A percentile compares a stretch with the other conserved stretches of the same genome.
These are phyloP conservation scores for Dendrocincla tyrannina DNA, from an alignment of 2,797 vertebrate species.

Conservation along the genomic window DNA sequence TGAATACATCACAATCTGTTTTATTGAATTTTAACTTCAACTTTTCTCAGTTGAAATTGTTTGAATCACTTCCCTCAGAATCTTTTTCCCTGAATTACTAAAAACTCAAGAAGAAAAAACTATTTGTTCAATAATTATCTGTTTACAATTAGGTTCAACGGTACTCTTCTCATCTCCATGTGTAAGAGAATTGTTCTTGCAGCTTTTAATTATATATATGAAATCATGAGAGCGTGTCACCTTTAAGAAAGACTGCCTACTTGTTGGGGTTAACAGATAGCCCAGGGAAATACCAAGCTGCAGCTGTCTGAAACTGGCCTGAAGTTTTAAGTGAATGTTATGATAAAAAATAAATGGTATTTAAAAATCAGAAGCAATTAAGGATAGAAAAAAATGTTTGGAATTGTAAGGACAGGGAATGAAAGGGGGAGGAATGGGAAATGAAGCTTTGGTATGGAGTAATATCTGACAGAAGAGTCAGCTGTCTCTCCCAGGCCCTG, in stretches of 20 bases:
- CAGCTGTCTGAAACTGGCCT: not conserved
- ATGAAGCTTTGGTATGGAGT: not conserved
- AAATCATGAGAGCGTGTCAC: not conserved
- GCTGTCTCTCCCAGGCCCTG: not conserved
- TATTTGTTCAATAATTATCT: not conserved
- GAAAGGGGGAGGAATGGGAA: not conserved
- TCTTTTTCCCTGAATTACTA: not conserved
- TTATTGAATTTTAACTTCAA: not conserved
- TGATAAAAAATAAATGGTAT: not conserved
- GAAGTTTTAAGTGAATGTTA: not conserved
- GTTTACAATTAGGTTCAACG: not conserved
- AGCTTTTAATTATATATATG: not conserved
- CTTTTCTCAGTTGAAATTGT: not conserved
- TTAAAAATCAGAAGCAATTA: not conserved
- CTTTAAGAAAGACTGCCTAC: not conserved
- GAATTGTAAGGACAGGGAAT: not conserved
- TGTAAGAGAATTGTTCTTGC: not conserved
- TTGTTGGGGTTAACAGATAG: not conserved
- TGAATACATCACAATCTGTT: not conserved
- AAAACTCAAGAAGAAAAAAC: not conserved
- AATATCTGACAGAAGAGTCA: not conserved
- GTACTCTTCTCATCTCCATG: not conserved
- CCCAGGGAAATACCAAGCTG: not conserved
- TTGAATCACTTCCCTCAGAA: not conserved
- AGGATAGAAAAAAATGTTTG: not conserved